phyloP scores from a whole-genome alignment of 2,888 invertebrate species.

The Plemyria rubiginata region DNA sequence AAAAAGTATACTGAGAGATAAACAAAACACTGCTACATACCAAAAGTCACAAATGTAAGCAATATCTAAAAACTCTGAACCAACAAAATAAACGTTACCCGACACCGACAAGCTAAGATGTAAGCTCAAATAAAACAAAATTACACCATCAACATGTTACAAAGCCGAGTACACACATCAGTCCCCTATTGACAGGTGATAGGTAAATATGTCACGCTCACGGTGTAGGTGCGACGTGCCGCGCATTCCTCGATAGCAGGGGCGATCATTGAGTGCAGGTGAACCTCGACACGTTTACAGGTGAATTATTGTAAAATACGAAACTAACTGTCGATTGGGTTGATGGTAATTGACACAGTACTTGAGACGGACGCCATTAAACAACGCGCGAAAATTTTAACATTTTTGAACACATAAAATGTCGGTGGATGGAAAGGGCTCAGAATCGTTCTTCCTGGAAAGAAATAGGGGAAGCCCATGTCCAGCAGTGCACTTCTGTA shows the following conservation, averaged over 20 bases:
- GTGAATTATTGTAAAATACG: neutral
- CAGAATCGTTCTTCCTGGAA: no score
- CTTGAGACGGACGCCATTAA: no score
- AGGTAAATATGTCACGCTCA: conserved; percentile 50
- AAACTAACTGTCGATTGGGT: no score
- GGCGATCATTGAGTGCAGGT: conserved; percentile 18
- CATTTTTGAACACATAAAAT: no score
- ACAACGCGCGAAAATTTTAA: no score
- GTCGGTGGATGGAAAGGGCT: no score
- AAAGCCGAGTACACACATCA: conserved; percentile 29
- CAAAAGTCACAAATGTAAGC: neutral
- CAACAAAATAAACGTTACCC: neutral
- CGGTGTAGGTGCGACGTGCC: conserved; percentile 21
- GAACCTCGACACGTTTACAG: conserved; percentile 2
- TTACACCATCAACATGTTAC: conserved; percentile 28
- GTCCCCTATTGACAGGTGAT: conserved; percentile 44
- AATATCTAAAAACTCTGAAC: neutral
- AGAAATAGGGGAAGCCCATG: no score
- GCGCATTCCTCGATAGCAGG: conserved; percentile 21
- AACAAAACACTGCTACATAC: neutral
- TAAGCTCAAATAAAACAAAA: conserved; percentile 25
- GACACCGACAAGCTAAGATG: conserved; percentile 15
- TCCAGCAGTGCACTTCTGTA: no score
- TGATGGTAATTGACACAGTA: no score
- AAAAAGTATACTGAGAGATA: no score